These are phyloP conservation scores for Cinclus mexicanus DNA, from an alignment of 2,113 vertebrate genomes.

Conservation along the genomic window DNA sequence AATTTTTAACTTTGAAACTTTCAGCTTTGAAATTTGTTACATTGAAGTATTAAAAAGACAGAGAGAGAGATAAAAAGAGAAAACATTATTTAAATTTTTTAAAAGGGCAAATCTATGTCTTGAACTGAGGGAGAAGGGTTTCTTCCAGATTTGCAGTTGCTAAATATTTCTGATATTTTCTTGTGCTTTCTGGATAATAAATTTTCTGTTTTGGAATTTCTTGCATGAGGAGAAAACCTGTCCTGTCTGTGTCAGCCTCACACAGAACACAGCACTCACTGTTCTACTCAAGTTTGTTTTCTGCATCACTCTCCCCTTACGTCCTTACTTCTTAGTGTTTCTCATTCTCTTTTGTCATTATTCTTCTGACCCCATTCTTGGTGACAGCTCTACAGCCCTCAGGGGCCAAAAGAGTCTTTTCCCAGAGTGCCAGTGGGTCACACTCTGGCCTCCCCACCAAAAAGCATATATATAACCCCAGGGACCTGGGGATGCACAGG, in stretches of 20 bases:
- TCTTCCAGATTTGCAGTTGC: background rate
- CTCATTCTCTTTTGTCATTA: background rate
- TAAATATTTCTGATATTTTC: background rate
- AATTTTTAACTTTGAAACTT: background rate
- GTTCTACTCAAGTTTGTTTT: background rate
- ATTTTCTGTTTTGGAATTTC: background rate
- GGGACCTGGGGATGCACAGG: background rate
- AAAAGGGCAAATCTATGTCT: background rate
- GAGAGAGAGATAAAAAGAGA: background rate
- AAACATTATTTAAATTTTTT: background rate
- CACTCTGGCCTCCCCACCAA: background rate
- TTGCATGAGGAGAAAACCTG: background rate
- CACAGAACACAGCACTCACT: background rate
- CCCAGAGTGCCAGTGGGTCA: background rate
- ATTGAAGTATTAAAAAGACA: background rate
- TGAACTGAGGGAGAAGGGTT: background rate
- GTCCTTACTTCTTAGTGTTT: background rate
- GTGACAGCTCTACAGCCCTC: background rate
- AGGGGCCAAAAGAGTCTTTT: background rate
- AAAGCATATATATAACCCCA: background rate
- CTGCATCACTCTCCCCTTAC: background rate
- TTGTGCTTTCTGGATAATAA: background rate
- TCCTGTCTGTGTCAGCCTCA: accelerated
- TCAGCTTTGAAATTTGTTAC: background rate
- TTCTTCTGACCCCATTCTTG: background rate